Evolutionary conservation across 2,113 vertebrate genomes (phyloP), one percentile per base, ranked within the genome.

Genomic region (Cryptoleucopteryx plumbea): DNA sequence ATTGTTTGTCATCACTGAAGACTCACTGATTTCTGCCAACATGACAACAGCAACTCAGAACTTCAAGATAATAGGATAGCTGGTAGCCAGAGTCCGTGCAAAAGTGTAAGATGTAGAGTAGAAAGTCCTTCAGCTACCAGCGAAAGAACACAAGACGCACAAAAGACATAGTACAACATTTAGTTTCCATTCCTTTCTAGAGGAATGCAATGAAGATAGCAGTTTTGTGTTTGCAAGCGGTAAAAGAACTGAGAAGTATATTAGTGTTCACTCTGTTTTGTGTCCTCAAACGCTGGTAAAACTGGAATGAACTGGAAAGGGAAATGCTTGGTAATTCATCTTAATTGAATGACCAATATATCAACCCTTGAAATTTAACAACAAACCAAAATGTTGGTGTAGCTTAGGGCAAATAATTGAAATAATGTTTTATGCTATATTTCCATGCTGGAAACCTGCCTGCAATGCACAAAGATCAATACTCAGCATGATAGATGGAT

Each of bases 331-430:
- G 53, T 67, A 80, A 93, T 93, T 91, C 71, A 92, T 92, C 80
- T 93, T 78, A 93, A 97, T 85, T 84, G 88, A 96, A 83, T 84
- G 50, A 79, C 34, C 62, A 83, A 84, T 61, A 78, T 55, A 95
- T 93, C 90, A 75, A 58, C 12, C 53, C 67, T 77, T 82, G 47
- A 96, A 94, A 94, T 65, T 72, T 86, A 95, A 93, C 38, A 86
- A 59, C 42, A 68, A 66, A 68, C 27, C 27, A 63, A 90, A 94
- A 96, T 18, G 58, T 62, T 90, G n/a, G 29, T 82, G n/a, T 77
- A 94, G 71, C 78, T 94, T 86, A 59, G 74, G 88, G 90, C 91
- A 91, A 95, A 94, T 83, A 73, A 87, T 65, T 82, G 83, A 92
- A 94, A 84, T 81, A 31, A 85, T 72, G 52, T 63, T 74, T 90